These are phyloP conservation scores for Amia ocellicauda DNA, from an alignment of 2,113 vertebrate species.

Conservation along the genomic window DNA sequence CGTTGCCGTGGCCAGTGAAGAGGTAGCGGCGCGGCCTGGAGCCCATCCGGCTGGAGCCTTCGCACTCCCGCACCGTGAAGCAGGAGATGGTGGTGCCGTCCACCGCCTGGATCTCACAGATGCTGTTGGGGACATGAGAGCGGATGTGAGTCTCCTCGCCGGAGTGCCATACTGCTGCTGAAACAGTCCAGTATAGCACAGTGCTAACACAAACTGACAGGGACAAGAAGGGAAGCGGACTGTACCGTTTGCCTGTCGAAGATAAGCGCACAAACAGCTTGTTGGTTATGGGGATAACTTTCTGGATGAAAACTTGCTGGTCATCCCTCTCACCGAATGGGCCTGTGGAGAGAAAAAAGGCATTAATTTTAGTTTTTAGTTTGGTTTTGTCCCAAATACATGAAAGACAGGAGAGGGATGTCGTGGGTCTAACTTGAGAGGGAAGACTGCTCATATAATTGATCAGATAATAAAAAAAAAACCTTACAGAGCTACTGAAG, in stretches of 20 bases:
- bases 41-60: slow-evolving; percentile 96
- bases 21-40: slow-evolving; percentile 90
- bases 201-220: too few species aligned
- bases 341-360: slow-evolving; percentile 60
- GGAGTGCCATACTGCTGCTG: too few species aligned
- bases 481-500: too few species aligned
- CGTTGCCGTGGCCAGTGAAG: slow-evolving; percentile 93
- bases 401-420: too few species aligned
- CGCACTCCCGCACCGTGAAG: slow-evolving; percentile 93
- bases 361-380: neutral
- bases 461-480: too few species aligned
- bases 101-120: slow-evolving; percentile 95
- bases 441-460: too few species aligned
- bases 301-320: slow-evolving; percentile 97
- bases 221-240: too few species aligned
- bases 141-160: too few species aligned
- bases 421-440: too few species aligned
- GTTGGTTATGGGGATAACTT: slow-evolving; percentile 95
- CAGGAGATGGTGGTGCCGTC: slow-evolving; percentile 90
- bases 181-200: too few species aligned
- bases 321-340: slow-evolving; percentile 96
- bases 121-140: slow-evolving; percentile 59
- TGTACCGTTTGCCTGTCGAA: slow-evolving; percentile 91
- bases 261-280: slow-evolving; percentile 94
- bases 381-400: neutral